Evolutionary conservation across 2,888 invertebrate species (phyloP).

Genomic region (Phania funesta): DNA sequence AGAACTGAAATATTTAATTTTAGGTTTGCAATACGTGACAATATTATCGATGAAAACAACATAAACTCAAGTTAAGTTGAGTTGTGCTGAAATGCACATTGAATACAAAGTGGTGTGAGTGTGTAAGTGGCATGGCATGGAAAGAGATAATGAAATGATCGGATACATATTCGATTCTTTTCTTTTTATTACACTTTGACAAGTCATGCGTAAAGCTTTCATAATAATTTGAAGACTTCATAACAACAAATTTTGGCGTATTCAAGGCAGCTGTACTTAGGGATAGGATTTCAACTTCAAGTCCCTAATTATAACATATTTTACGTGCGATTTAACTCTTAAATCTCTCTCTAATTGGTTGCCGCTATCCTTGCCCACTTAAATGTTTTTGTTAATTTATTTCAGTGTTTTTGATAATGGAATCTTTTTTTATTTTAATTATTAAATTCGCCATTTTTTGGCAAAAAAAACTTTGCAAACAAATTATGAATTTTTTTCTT

Average conservation of each 20-base stretch:
- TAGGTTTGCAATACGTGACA: slow-evolving; percentile 65
- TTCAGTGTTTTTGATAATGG: not conserved
- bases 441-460: slow-evolving; percentile 62
- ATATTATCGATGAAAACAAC: slow-evolving; percentile 57
- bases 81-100: slow-evolving; percentile 37
- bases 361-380: slow-evolving; percentile 25
- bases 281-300: not conserved
- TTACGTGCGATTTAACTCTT: slow-evolving; percentile 21
- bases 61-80: slow-evolving; percentile 20
- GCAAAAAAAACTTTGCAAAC: slow-evolving; percentile 56
- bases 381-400: slow-evolving; percentile 30
- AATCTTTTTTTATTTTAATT: slow-evolving; percentile 40
- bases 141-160: slow-evolving; percentile 63
- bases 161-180: slow-evolving; percentile 44
- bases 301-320: slow-evolving; percentile 5
- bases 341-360: slow-evolving; percentile 20
- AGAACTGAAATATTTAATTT: slow-evolving; percentile 63
- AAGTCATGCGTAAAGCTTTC: slow-evolving; percentile 53
- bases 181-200: slow-evolving; percentile 60
- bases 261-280: not conserved
- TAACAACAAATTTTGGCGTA: not conserved
- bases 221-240: slow-evolving; percentile 1
- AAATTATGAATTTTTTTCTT: slow-evolving; percentile 61
- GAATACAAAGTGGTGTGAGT: slow-evolving; percentile 5
- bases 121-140: not conserved